Evolutionary conservation across 2,888 invertebrate genomes (phyloP).

Genomic region (Drosophila anceps): DNA sequence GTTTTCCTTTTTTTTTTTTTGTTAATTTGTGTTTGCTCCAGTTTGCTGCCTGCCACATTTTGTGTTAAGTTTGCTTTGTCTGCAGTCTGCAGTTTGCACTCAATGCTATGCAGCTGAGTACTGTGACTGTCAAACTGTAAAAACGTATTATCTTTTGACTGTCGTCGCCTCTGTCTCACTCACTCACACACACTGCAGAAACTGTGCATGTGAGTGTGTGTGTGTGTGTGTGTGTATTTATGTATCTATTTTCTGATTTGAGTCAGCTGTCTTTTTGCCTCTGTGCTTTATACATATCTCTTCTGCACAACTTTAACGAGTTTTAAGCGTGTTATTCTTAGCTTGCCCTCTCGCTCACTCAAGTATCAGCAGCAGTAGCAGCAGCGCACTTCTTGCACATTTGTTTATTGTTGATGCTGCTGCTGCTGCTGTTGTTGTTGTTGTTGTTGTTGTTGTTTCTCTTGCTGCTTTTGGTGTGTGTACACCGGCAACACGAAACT

Average conservation of each 20-base stretch:
- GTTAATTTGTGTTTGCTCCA: constrained; percentile 71
- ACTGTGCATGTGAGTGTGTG: constrained; percentile 4
- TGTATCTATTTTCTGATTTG: constrained; percentile 34
- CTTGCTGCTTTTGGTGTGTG: constrained; percentile 64
- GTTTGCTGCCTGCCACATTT: constrained; percentile 43
- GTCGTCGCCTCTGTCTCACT: constrained; percentile 20
- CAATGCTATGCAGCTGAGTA: constrained; percentile 35
- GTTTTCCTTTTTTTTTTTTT: too few relatives aligned
- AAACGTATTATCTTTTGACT: constrained; percentile 45
- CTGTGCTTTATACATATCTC: constrained; percentile 69
- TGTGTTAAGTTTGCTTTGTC: too few relatives aligned
- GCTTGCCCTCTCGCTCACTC: constrained; percentile 54
- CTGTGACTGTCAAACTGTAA: constrained; percentile 45
- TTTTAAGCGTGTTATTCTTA: constrained; percentile 72
- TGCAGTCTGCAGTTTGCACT: too few relatives aligned
- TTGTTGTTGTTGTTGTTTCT: constrained; percentile 28
- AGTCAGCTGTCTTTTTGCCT: constrained; percentile 68
- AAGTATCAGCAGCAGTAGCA: constrained; percentile 19
- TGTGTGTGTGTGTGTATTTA: constrained; percentile 7
- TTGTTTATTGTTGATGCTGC: constrained; percentile 68
- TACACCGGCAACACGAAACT: constrained; percentile 80
- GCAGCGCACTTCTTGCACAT: constrained; percentile 74
- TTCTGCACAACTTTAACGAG: constrained; percentile 78
- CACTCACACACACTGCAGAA: not conserved
- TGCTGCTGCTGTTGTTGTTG: constrained; percentile 26